These are phyloP conservation scores for Rhadina sibilatrix DNA, from an alignment of 2,113 vertebrate genomes.

Conservation along the genomic window DNA sequence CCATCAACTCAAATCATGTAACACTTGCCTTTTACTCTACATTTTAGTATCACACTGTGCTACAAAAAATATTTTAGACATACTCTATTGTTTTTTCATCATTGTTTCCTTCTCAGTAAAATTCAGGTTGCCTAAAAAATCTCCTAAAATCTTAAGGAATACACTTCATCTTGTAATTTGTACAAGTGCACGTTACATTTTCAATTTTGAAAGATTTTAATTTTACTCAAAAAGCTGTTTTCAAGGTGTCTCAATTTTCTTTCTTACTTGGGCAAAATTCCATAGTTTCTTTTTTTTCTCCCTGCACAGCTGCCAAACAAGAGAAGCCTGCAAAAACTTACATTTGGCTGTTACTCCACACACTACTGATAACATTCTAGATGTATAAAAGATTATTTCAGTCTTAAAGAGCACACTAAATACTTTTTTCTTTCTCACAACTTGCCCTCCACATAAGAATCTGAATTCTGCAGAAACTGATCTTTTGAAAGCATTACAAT, in stretches of 20 bases:
- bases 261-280: not conserved
- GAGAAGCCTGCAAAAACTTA: not conserved
- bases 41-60: not conserved
- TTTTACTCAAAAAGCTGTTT: not conserved
- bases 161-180: not conserved
- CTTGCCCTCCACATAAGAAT: not conserved
- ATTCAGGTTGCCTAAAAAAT: not conserved
- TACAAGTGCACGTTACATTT: not conserved
- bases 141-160: not conserved
- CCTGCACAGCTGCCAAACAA: not conserved
- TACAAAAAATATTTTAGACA: not conserved
- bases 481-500: not conserved
- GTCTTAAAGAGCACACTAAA: not conserved
- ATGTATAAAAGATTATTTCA: not conserved
- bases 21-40: not conserved
- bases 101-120: not conserved
- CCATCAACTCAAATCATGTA: not conserved
- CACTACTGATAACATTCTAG: not conserved
- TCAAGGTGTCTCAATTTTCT: not conserved
- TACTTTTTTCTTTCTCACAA: not conserved
- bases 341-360: not conserved
- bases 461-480: not conserved
- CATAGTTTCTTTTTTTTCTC: not conserved
- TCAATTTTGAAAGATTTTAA: not conserved
- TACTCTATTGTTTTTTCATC: not conserved